These are phyloP conservation scores for Tolypeutes matacus DNA, from an alignment of 2,797 vertebrate genomes.

Conservation along the genomic window DNA sequence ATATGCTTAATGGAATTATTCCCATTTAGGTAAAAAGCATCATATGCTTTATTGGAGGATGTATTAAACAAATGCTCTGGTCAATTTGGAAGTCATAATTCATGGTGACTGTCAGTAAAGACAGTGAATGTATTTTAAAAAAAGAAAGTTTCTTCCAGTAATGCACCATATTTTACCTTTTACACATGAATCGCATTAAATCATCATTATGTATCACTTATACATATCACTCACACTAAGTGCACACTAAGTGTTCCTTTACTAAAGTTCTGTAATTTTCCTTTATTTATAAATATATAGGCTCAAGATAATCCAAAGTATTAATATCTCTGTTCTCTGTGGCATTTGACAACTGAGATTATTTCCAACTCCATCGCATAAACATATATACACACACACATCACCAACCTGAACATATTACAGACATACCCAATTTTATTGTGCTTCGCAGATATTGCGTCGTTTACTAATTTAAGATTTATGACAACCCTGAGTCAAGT, in stretches of 20 bases:
- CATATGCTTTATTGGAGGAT: background rate
- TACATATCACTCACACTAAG: background rate
- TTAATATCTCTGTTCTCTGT: background rate
- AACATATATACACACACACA: background rate
- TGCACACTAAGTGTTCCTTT: background rate
- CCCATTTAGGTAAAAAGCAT: background rate
- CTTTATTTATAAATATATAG: background rate
- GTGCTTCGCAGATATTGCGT: too few species aligned
- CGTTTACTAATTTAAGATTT: too few species aligned
- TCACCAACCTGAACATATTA: too few species aligned
- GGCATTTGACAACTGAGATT: background rate
- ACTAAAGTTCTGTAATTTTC: background rate
- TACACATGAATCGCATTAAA: background rate
- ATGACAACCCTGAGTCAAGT: too few species aligned
- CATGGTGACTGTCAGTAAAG: background rate
- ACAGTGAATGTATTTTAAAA: background rate
- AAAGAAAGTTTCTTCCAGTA: background rate
- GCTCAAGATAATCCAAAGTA: background rate
- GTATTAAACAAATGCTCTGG: background rate
- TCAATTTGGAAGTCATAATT: background rate
- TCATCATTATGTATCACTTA: background rate
- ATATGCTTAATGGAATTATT: background rate
- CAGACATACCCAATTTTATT: too few species aligned
- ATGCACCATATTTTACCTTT: background rate
- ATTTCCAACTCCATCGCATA: background rate